Percentiles rank a stretch among this genome's conserved stretches.
phyloP scores from a whole-genome alignment of 1,140 invertebrate species.

The Saccostrea cuccullata region DNA sequence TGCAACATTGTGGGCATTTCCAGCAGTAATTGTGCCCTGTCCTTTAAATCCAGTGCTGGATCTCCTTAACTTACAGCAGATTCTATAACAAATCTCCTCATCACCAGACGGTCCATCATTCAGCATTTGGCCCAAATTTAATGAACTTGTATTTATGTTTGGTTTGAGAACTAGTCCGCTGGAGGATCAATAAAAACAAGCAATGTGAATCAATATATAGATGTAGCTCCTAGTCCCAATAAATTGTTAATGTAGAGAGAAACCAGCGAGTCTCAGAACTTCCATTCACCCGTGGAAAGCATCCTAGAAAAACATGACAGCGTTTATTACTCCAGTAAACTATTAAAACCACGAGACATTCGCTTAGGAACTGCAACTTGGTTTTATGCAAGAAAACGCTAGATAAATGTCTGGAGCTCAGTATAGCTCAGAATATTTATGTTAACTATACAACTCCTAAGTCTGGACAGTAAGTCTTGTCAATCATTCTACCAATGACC shows the following conservation, averaged over 20 bases:
- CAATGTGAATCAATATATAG: slow-evolving; percentile 34
- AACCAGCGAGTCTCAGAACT: background rate
- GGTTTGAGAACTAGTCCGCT: background rate
- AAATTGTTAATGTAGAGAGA: slow-evolving; percentile 32
- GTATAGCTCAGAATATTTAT: background rate
- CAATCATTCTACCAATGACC: slow-evolving; percentile 18
- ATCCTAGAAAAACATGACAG: background rate
- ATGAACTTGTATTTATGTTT: slow-evolving; percentile 30
- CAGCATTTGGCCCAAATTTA: background rate
- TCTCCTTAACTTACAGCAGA: background rate
- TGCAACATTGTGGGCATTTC: background rate
- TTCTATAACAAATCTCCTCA: background rate
- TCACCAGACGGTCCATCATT: background rate
- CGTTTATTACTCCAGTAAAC: background rate
- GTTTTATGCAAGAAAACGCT: background rate
- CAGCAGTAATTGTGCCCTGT: background rate
- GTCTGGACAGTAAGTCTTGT: background rate
- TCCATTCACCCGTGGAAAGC: background rate
- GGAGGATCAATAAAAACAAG: slow-evolving; percentile 22
- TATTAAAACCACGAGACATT: background rate
- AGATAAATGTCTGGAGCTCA: background rate
- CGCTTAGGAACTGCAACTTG: background rate
- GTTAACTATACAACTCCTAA: background rate
- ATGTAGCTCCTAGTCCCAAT: slow-evolving; percentile 24
- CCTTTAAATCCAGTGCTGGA: background rate